Evolutionary conservation across 2,113 vertebrate genomes (phyloP).

Genomic region (Epinephelus fuscoguttatus): DNA sequence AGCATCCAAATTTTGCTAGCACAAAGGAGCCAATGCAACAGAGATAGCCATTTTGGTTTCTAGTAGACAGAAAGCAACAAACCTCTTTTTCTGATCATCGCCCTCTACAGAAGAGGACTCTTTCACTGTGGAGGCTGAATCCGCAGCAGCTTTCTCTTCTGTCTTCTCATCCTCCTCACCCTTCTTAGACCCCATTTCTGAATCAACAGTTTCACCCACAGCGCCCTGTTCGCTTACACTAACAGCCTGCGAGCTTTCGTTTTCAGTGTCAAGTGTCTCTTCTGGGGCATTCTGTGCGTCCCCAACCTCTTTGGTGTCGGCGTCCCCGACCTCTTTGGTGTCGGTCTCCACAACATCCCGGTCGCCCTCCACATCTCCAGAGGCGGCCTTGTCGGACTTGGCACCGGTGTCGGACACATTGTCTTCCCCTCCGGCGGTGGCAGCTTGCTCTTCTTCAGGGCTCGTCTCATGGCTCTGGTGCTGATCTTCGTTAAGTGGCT

Average conservation of each 20-base stretch:
- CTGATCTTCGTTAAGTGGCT: slow-evolving; percentile 94
- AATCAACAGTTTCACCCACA: slow-evolving; percentile 86
- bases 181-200: slow-evolving; percentile 89
- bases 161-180: slow-evolving; percentile 92
- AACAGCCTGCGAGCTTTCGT: slow-evolving; percentile 90
- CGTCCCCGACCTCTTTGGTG: slow-evolving; percentile 68
- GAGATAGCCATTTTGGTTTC: slow-evolving; percentile 95
- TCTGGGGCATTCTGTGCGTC: slow-evolving; percentile 86
- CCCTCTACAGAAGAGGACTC: slow-evolving; percentile 98
- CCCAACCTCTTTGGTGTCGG: slow-evolving; percentile 85
- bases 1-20: slow-evolving; percentile 85
- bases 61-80: slow-evolving; percentile 99
- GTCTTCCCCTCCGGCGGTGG: slow-evolving; percentile 90
- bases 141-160: slow-evolving; percentile 89
- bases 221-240: slow-evolving; percentile 85
- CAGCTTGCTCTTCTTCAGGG: slow-evolving; percentile 90
- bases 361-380: slow-evolving; percentile 87
- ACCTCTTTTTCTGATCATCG: slow-evolving; percentile 99
- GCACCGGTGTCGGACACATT: slow-evolving; percentile 84
- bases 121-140: slow-evolving; percentile 91
- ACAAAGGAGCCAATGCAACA: slow-evolving; percentile 92
- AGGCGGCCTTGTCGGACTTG: slow-evolving; percentile 85
- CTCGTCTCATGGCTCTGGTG: slow-evolving; percentile 86
- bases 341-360: slow-evolving; percentile 87
- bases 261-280: slow-evolving; percentile 88